Evolutionary conservation across 2,797 vertebrate genomes (phyloP).

Genomic region (Passerculus sandwichensis): DNA sequence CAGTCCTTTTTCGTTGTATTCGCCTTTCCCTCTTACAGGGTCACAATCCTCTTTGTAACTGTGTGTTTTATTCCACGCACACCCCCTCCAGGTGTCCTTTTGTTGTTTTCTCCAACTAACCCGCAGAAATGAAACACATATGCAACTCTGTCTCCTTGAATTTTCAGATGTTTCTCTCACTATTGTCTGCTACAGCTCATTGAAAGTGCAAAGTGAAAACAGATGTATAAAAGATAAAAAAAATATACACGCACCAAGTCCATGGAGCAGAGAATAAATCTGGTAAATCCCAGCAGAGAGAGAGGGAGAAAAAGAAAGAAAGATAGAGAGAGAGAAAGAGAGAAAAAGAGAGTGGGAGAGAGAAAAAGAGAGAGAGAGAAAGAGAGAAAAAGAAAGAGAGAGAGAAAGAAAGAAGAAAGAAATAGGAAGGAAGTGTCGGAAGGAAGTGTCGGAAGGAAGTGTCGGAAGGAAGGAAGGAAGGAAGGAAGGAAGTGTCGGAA

Average conservation of each 20-base stretch:
- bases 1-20: slow-evolving; percentile 46
- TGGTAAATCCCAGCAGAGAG: not conserved
- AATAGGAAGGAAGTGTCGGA: too few relatives aligned
- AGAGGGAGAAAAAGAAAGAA: accelerated
- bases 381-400: too few relatives aligned
- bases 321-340: accelerated
- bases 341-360: too few relatives aligned
- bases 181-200: slow-evolving; percentile 73
- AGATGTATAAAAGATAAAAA: slow-evolving; percentile 70
- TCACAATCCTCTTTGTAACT: slow-evolving; percentile 59
- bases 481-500: too few relatives aligned
- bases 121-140: slow-evolving; percentile 78
- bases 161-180: slow-evolving; percentile 80
- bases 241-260: not conserved
- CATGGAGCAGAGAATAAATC: not conserved
- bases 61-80: not conserved
- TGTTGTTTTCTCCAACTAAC: slow-evolving; percentile 72
- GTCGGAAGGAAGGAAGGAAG: too few relatives aligned
- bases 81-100: slow-evolving; percentile 64
- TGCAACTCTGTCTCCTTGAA: slow-evolving; percentile 75
- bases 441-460: too few relatives aligned
- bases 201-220: slow-evolving; percentile 81
- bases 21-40: slow-evolving; percentile 35
- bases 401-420: too few relatives aligned
- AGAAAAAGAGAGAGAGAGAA: accelerated